phyloP scores from a whole-genome alignment of 2,888 invertebrate species.

The Philereme vetulata region DNA sequence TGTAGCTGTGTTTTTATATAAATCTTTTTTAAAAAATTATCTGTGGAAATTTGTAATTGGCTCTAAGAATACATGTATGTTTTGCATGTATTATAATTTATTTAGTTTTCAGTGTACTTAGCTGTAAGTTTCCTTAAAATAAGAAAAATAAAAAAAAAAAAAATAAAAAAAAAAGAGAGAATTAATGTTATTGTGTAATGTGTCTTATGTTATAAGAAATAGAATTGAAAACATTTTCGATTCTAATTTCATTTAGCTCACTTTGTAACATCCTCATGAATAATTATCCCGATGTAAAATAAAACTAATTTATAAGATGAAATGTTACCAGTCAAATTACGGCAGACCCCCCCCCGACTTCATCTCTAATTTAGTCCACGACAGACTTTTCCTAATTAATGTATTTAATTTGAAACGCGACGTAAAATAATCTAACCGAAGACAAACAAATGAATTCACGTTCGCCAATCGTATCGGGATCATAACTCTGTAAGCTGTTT shows the following conservation, averaged over 20 bases:
- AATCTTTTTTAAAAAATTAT: too few species aligned
- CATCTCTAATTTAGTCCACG: slow-evolving; percentile 51
- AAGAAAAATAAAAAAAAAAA: too few species aligned
- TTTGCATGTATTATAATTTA: too few species aligned
- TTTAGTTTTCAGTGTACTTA: too few species aligned
- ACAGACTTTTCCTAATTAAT: slow-evolving; percentile 64
- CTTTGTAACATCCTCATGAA: slow-evolving; percentile 45
- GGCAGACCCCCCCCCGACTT: slow-evolving; percentile 43
- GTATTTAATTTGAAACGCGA: slow-evolving; percentile 60
- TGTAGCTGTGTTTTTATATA: too few species aligned
- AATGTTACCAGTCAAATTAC: slow-evolving; percentile 54
- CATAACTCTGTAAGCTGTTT: slow-evolving; percentile 71
- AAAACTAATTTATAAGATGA: slow-evolving; percentile 39
- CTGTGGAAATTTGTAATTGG: too few species aligned
- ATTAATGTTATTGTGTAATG: too few species aligned
- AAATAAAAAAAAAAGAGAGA: too few species aligned
- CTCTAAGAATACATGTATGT: too few species aligned
- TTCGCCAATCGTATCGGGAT: slow-evolving; percentile 55
- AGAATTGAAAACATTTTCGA: background rate
- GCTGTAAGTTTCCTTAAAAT: too few species aligned
- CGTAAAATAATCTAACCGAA: slow-evolving; percentile 64
- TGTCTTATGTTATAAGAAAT: too few species aligned
- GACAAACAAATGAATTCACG: slow-evolving; percentile 65
- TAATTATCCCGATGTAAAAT: slow-evolving; percentile 48
- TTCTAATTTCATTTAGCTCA: slow-evolving; percentile 23